phyloP scores from a whole-genome alignment of 2,888 invertebrate genomes.

The Coelogynopora nodosa region DNA sequence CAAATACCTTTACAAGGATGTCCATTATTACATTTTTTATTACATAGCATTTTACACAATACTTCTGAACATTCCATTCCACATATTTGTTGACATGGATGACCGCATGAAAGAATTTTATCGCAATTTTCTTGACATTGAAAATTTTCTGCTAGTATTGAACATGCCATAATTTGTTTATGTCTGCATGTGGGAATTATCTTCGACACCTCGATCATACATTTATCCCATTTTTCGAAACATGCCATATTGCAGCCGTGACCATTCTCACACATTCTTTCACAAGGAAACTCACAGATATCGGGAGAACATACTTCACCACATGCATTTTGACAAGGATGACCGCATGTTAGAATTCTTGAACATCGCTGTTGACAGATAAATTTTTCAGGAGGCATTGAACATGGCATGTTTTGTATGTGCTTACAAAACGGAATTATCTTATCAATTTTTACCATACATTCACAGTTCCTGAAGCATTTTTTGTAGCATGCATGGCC shows the following conservation, averaged over 20 bases:
- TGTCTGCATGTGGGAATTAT: not conserved
- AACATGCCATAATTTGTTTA: not conserved
- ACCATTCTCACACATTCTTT: not conserved
- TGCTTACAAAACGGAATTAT: constrained; percentile 54
- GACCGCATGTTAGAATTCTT: constrained; percentile 50
- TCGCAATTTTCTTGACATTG: not conserved
- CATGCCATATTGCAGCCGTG: not conserved
- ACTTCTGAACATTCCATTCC: not conserved
- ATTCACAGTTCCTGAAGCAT: constrained; percentile 35
- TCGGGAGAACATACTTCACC: constrained; percentile 49
- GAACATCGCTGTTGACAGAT: constrained; percentile 50
- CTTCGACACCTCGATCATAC: not conserved
- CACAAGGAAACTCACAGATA: not conserved
- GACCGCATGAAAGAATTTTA: not conserved
- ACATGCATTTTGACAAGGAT: constrained; percentile 60
- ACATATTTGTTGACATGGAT: not conserved
- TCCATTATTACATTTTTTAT: not conserved
- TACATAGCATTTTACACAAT: not conserved
- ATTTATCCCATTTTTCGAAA: not conserved
- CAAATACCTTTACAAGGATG: not conserved
- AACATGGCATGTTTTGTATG: constrained; percentile 60
- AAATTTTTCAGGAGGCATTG: constrained; percentile 59
- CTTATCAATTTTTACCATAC: constrained; percentile 45
- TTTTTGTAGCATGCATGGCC: constrained; percentile 29
- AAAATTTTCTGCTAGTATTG: not conserved